Base-by-base conservation (phyloP, 2,113 vertebrate species). In the Lathamus discolor region DNA sequence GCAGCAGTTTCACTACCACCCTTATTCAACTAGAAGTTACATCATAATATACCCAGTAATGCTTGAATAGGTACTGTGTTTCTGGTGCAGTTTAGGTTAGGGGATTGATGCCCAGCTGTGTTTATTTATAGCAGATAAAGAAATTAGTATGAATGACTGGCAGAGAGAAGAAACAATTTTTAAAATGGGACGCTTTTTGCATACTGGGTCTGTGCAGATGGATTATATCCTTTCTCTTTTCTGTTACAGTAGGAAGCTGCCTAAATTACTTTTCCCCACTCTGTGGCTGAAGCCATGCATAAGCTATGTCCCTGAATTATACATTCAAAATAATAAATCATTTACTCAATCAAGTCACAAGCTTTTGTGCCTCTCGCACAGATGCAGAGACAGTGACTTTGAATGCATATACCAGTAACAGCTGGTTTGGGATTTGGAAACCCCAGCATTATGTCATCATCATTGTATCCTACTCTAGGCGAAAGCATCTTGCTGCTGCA, bases 341-440 rank as follows among this genome's bases (percentile, higher is more conserved):
- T 96, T 96, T 97, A 96, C 70, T 72, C 57, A 82, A 82, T 74
- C 93, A 51, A 80, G 83, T 86, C 90, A 83, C 67, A 77, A 88
- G 90, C 25, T 91, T 84, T 86, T 86, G 54, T 84, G 69, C 82
- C 78, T 87, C 35, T 94, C 29, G 33, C 55, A 57, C 4, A 24
- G 55, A 22, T 35, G 19, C 33, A 74, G 84, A 94, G 87, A 62
- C 28, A 51, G 84, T 87, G 75, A 83, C 84, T 96, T 92, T 86
- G 90, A 94, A 83, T 88, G 62, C 81, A 44, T 63, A 67, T 86
- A 76, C 90, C 22, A 73, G 88, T 81, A 96, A 92, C 96, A 95
- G 92, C 96, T 96, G 95, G 90, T 52, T 78, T 88, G 97, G 94
- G 96, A 96, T 95, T 92, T 95, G 70, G 78, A 93, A 95, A 91